Conservation (phyloP, 2,797 vertebrate species). For the Myotis vivesi region DNA sequence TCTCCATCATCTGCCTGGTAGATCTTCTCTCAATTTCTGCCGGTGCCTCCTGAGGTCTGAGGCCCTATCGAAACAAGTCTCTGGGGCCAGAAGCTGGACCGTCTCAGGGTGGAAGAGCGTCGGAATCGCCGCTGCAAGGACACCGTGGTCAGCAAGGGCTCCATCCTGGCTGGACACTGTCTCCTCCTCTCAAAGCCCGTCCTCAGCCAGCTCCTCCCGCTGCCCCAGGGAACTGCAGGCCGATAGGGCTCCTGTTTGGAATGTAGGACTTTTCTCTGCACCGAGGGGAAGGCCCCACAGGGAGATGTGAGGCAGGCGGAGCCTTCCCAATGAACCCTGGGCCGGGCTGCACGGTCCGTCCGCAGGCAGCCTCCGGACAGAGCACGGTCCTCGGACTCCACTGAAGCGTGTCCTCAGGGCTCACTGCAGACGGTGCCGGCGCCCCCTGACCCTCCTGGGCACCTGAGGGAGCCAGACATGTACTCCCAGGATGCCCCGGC, state of each 20-base stretch:
- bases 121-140: too few relatives aligned
- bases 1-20: too few relatives aligned
- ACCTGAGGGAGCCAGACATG: too few relatives aligned
- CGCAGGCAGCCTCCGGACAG: constrained; percentile 71
- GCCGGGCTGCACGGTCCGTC: neutral
- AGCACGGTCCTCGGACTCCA: constrained; percentile 57
- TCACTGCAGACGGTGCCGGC: neutral
- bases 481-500: too few relatives aligned
- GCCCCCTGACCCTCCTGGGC: too few relatives aligned
- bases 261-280: constrained; percentile 1
- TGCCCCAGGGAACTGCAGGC: neutral
- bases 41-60: neutral
- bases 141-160: neutral
- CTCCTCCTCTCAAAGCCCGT: neutral
- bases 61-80: neutral
- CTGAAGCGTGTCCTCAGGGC: constrained; percentile 71
- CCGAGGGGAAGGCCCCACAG: neutral
- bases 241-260: constrained; percentile 45
- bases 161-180: neutral
- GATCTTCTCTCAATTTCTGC: too few relatives aligned
- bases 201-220: neutral
- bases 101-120: neutral
- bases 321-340: neutral
- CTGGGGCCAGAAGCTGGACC: neutral
- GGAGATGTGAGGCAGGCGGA: accelerated